Evolutionary conservation across 1,140 invertebrate species (phyloP), one percentile per base, ranked within the genome.

Genomic region (Metopolophium dirhodum): DNA sequence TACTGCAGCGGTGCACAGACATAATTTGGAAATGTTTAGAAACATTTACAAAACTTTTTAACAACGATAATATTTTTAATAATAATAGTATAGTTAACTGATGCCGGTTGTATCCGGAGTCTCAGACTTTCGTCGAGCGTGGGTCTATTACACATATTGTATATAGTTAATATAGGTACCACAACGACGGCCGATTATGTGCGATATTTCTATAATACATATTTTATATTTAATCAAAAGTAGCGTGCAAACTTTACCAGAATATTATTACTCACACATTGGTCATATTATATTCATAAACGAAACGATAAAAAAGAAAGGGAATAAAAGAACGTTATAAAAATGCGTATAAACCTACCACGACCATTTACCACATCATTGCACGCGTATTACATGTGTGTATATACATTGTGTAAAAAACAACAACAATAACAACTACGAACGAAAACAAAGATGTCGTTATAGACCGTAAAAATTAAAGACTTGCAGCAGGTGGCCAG

Each of bases 401-500:
- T 57, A 57, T 57, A 57, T 41, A 57, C 4, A 4, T 77, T 77
- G 11, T n/a, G n/a, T 51, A 89, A 89, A 26, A 54, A 57, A 37
- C 6, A 57, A 89, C 37, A 57, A 89, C n/a, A 89, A 54, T 30
- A 49, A 87, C 47, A 49, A 87, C 30, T 49, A 57, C 7, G 54
- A 89, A 54, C 35, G 49, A 37, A 89, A 89, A 89, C 88, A 57
- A 89, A 89, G 35, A 54, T 37, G 35, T 89, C 45, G 88, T 89
- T 89, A 77, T n/a, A 89, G 54, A 57, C 35, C 88, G 51, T 57
- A 89, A 89, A 57, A 77, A 57, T 41, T 41, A n/a, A 7, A 41
- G n/a, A 89, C 51, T 54, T 41, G 35, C 22, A 57, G 51, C 88
- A 57, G 88, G 88, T 89, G 88, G 49, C 41, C 88, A n/a, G n/a